Percentiles rank a stretch among this genome's conserved stretches.
phyloP scores from a whole-genome alignment of 2,888 invertebrate genomes.

The Drosophila kanekoi region DNA sequence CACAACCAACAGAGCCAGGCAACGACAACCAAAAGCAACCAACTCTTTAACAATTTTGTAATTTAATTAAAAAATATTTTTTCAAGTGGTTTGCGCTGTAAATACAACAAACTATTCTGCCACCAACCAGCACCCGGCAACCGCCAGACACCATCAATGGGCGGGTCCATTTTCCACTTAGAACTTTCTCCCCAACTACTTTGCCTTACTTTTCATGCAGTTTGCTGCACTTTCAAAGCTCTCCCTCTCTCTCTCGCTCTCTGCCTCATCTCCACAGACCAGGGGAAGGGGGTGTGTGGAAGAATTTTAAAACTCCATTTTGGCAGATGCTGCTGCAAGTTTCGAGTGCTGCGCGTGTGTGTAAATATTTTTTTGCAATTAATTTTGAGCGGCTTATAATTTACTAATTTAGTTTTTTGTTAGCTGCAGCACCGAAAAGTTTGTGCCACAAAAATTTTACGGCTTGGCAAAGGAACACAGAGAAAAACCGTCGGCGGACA shows the following conservation, averaged over 20 bases:
- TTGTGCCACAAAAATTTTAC: slow-evolving; percentile 68
- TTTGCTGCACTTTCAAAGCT: slow-evolving; percentile 42
- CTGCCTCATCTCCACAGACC: background rate
- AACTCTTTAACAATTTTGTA: slow-evolving; percentile 81
- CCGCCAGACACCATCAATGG: slow-evolving; percentile 17
- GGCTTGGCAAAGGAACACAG: slow-evolving; percentile 55
- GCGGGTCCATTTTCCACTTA: slow-evolving; percentile 29
- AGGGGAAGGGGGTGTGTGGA: slow-evolving; percentile 37
- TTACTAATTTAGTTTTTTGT: slow-evolving; percentile 78
- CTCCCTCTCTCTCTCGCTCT: slow-evolving; percentile 8
- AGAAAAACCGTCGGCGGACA: slow-evolving; percentile 2
- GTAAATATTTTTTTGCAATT: slow-evolving; percentile 82
- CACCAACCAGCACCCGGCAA: slow-evolving; percentile 7
- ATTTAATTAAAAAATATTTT: slow-evolving; percentile 81
- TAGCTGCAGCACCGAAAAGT: slow-evolving; percentile 43
- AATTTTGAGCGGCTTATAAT: slow-evolving; percentile 81
- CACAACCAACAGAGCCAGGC: slow-evolving; percentile 12
- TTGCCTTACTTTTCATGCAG: slow-evolving; percentile 61
- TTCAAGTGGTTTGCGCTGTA: slow-evolving; percentile 80
- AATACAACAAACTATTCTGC: slow-evolving; percentile 76
- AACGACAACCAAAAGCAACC: slow-evolving; percentile 38
- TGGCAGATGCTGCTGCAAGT: slow-evolving; percentile 61
- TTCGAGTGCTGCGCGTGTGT: slow-evolving; percentile 70
- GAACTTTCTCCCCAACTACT: slow-evolving; percentile 29
- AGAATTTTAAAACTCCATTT: slow-evolving; percentile 79